Evolutionary conservation across 2,113 vertebrate species (phyloP), one percentile per base, ranked within the genome.

Genomic region (Stictonetta naevosa): DNA sequence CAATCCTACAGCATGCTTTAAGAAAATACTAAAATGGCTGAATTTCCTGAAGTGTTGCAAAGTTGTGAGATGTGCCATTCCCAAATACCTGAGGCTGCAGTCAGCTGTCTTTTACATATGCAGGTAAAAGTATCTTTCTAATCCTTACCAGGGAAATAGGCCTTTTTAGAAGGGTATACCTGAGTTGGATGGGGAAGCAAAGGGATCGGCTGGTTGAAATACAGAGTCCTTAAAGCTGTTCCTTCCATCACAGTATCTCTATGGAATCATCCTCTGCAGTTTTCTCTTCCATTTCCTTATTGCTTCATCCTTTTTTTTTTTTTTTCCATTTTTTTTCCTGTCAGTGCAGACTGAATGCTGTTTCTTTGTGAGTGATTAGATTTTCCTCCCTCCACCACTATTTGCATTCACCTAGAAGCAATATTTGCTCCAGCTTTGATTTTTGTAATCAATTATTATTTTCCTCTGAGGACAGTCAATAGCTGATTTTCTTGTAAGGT

Each of bases 181-280:
- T 25, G 38, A 17, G 50, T 40, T 22, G 42, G 29, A 13, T 0
- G 1, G 78, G 40, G 31, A 21, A 31, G 58, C 79, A 25, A 56
- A 50, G 20, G 64, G 26, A 7, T 3, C 7, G 18, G 16, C 23
- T 23, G 20, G 3, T 31, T 1, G 5, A 56, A 25, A 29, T 17
- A 8, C 1, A 0, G 0, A 0, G 64, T 34, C 63, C 25, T 40
- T 42, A 16, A n/a, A 1, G 3, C 42, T 8, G 10, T 12, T 38
- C 38, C 33, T 63, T 8, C 18, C 21, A 3, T 18, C 5, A 21
- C 25, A 33, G 26, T 19, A 19, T 9, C 11, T 11, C 77, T 29
- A 0, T 5, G 46, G 33, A 25, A 11, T 5, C 13, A 1, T 25
- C 8, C 63, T 63, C 71, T 53, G 50, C 56, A 12, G 11, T 34